Percentiles rank a stretch among this genome's conserved stretches.
Conservation (phyloP, 2,113 vertebrate genomes). For the Petaurus breviceps region DNA sequence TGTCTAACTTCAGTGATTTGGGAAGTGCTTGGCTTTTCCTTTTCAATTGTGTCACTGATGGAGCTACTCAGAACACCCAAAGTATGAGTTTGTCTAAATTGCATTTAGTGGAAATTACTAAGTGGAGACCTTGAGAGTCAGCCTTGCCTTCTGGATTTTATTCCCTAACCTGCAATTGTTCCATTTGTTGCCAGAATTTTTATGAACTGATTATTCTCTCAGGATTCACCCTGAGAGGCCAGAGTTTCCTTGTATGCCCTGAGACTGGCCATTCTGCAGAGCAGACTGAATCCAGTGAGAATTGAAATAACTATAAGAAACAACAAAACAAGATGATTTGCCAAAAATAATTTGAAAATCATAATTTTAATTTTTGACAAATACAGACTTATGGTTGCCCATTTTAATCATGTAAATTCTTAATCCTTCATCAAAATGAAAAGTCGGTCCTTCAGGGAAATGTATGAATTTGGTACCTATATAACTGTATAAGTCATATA, state of each 20-base stretch:
- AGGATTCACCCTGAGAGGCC: slow-evolving; percentile 48
- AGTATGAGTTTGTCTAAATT: slow-evolving; percentile 52
- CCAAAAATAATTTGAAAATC: not conserved
- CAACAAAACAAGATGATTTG: not conserved
- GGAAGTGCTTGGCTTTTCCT: slow-evolving; percentile 42
- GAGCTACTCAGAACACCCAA: slow-evolving; percentile 28
- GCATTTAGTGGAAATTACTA: slow-evolving; percentile 59
- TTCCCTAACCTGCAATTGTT: slow-evolving; percentile 60
- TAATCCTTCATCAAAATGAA: not conserved
- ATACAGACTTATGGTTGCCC: not conserved
- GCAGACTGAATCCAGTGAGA: slow-evolving; percentile 31
- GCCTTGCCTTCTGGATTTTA: slow-evolving; percentile 61
- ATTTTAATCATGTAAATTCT: not conserved
- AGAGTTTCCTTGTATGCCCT: slow-evolving; percentile 30
- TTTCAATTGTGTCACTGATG: slow-evolving; percentile 9
- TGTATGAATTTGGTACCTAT: not conserved
- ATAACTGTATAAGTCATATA: not conserved
- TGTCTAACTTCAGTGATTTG: slow-evolving; percentile 40
- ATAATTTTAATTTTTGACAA: not conserved
- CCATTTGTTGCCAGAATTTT: slow-evolving; percentile 55
- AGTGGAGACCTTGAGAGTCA: slow-evolving; percentile 57
- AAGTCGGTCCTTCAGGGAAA: not conserved
- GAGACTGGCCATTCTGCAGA: slow-evolving; percentile 26
- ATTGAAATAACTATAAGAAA: slow-evolving; percentile 34
- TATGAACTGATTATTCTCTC: slow-evolving; percentile 57